Evolutionary conservation across 2,113 vertebrate genomes (phyloP).

Genomic region (Stictonetta naevosa): DNA sequence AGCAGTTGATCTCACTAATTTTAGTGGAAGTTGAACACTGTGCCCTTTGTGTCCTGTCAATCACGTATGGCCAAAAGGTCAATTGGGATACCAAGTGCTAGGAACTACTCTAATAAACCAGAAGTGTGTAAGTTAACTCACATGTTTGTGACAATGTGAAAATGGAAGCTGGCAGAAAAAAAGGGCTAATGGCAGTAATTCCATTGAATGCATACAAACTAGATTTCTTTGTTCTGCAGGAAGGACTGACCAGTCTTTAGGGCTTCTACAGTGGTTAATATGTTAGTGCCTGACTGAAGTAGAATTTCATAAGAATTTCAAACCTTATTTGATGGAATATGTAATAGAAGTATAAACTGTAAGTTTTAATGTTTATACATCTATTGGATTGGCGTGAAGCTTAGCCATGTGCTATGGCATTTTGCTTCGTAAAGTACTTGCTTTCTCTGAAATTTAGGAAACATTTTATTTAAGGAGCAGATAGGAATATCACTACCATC

Average conservation of each 20-base stretch:
- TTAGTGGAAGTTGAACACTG: background rate
- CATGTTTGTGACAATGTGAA: background rate
- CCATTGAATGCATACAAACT: background rate
- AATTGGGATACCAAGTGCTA: background rate
- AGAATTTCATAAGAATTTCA: background rate
- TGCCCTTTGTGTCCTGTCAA: background rate
- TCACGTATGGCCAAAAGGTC: background rate
- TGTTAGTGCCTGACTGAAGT: background rate
- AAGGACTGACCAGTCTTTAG: background rate
- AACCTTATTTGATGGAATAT: background rate
- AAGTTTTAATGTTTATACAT: background rate
- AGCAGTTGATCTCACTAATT: fast-evolving
- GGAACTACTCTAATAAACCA: background rate
- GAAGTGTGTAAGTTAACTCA: background rate
- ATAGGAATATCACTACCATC: background rate
- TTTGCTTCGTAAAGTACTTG: background rate
- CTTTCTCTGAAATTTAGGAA: background rate
- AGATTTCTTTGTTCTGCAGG: background rate
- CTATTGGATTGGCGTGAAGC: background rate
- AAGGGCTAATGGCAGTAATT: background rate
- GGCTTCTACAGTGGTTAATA: background rate
- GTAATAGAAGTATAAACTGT: background rate
- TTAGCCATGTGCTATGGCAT: background rate
- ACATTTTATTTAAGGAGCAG: background rate
- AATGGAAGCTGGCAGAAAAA: background rate